These are phyloP conservation scores for Lepus townsendii DNA, from an alignment of 2,797 vertebrate species.

Conservation along the genomic window DNA sequence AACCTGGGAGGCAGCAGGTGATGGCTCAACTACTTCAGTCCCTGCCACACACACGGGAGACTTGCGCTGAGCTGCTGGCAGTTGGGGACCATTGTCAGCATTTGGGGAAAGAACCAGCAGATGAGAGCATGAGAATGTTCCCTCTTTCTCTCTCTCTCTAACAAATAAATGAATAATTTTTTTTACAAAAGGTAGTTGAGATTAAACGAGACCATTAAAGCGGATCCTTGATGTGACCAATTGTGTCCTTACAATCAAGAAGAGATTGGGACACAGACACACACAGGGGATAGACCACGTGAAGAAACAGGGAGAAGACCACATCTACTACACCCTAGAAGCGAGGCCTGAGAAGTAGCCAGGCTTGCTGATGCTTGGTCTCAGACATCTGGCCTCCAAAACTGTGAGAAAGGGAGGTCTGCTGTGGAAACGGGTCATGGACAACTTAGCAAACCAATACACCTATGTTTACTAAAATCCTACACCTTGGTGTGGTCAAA, in stretches of 20 bases:
- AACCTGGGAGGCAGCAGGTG: no score
- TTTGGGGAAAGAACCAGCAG: no score
- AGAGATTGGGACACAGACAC: neutral
- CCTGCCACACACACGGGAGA: no score
- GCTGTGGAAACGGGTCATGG: neutral
- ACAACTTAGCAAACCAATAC: neutral
- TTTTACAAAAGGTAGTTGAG: neutral
- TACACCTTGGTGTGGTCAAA: neutral
- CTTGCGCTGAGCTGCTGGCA: no score
- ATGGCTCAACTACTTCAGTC: no score
- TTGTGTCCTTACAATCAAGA: neutral
- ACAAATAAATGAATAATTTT: no score
- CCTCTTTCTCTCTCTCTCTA: no score
- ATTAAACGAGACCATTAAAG: neutral
- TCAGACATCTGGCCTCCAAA: neutral
- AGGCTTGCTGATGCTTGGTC: neutral
- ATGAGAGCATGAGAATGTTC: no score
- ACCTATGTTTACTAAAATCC: slow-evolving; percentile 34
- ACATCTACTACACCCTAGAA: neutral
- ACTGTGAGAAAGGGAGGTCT: neutral
- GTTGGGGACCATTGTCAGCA: no score
- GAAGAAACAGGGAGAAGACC: neutral
- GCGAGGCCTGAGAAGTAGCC: neutral
- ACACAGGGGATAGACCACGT: neutral
- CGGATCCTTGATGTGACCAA: neutral